Base-by-base conservation (phyloP, 1,140 invertebrate species). In the Anastrepha ludens region DNA sequence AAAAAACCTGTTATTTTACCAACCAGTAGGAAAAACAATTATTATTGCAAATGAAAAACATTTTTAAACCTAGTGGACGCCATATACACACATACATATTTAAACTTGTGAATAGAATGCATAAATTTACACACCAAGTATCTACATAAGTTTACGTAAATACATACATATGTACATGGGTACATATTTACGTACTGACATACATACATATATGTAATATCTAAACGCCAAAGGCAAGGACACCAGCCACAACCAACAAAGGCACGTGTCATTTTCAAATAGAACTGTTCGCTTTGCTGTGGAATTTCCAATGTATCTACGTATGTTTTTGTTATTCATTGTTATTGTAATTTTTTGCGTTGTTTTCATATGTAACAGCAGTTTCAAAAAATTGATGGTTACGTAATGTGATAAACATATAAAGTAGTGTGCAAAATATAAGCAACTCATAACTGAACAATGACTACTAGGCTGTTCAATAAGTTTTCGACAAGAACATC, bases 261-360 rank as follows among this genome's bases (percentile, higher is more conserved):
- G 74, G n/a, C 47, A 55, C 47, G n/a, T 58, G 47, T 81, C 74
- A 13, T 81, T 81, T 74, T 81, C 74, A 55, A 81, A 81, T 81
- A 81, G 74, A 81, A 81, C 20, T 29, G 44, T 81, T n/a, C 7
- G 47, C 50, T 81, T 81, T 81, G 50, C 29, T 81, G 74, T 29
- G 47, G n/a, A 2, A 58, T 81, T 29, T 6, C 47, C n/a, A 29
- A 20, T 81, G 47, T 13, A 58, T 55, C 20, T 81, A 29, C 55
- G 20, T 81, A 2, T 41, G 6, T 55, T 50, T 7, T 55, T 58
- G 74, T 29, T 55, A 29, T 50, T 55, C 6, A 47, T 81, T 74
- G 41, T 47, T 74, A 41, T 15, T 47, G 41, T n/a, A 74, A 74
- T 74, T 74, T 74, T 74, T 81, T 81, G 4, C 6, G n/a, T 9